Conservation (phyloP, 1,140 invertebrate genomes). For the Tenebrio molitor region DNA sequence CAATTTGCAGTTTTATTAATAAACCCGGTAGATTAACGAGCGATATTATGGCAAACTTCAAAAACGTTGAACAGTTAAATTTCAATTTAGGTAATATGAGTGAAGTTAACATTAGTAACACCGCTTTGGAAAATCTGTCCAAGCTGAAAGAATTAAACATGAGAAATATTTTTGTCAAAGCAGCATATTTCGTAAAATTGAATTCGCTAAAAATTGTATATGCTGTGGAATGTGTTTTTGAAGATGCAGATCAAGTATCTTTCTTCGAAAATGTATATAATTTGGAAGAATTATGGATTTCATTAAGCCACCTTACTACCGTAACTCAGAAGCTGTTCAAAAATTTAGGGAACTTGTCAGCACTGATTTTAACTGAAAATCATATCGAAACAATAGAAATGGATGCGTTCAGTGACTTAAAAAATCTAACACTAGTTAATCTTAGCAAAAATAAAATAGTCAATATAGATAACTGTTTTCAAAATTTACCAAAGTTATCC, state of each 20-base stretch:
- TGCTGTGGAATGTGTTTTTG: not conserved
- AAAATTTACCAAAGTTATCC: not conserved
- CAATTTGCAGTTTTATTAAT: not conserved
- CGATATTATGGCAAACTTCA: not conserved
- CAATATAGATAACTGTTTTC: not conserved
- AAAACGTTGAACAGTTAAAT: not conserved
- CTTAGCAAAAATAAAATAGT: not conserved
- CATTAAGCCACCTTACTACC: not conserved
- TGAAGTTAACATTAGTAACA: not conserved
- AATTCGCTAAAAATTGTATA: not conserved
- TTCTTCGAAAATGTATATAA: not conserved
- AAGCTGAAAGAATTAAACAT: not conserved
- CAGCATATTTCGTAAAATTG: not conserved
- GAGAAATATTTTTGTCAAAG: not conserved
- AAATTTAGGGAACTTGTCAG: not conserved
- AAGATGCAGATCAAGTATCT: not conserved
- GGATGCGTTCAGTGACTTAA: not conserved
- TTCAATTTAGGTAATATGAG: not conserved
- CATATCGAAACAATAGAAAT: not conserved
- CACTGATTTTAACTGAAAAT: slow-evolving; percentile 8
- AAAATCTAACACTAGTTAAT: not conserved
- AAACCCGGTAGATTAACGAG: not conserved
- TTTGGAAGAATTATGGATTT: slow-evolving; percentile 5
- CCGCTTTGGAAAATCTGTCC: not conserved
- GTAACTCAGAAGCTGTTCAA: not conserved